phyloP scores from a whole-genome alignment of 2,888 invertebrate genomes.

The Octonoba sinensis region DNA sequence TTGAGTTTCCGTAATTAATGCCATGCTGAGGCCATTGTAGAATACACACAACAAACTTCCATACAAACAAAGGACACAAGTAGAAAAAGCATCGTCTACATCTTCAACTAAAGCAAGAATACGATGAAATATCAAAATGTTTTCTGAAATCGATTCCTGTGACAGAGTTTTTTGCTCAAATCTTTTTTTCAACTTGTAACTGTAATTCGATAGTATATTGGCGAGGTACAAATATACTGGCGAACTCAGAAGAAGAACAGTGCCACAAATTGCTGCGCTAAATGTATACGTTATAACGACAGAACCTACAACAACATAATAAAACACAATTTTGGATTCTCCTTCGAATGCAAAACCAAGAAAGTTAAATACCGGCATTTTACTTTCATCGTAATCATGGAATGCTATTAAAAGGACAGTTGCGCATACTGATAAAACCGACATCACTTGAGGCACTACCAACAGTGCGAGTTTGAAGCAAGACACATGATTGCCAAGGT shows the following conservation, averaged over 20 bases:
- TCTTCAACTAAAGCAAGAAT: not conserved
- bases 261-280: constrained; percentile 9
- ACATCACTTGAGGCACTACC: too few species aligned
- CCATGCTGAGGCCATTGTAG: constrained; percentile 13
- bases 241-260: constrained; percentile 4
- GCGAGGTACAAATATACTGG: constrained; percentile 6
- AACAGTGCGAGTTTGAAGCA: too few species aligned
- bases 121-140: constrained; percentile 11
- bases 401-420: too few species aligned
- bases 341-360: not conserved
- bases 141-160: not conserved
- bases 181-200: not conserved
- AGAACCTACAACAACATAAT: not conserved
- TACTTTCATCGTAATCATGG: too few species aligned
- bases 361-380: too few species aligned
- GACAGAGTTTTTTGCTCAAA: not conserved
- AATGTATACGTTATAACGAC: not conserved
- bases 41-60: constrained; percentile 14
- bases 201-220: not conserved
- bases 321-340: not conserved
- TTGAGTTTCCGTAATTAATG: not conserved
- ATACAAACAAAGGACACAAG: constrained; percentile 17
- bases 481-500: too few species aligned
- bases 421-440: too few species aligned
- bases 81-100: constrained; percentile 16